phyloP scores from a whole-genome alignment of 2,113 vertebrate species.

The Montifringilla adamsi region DNA sequence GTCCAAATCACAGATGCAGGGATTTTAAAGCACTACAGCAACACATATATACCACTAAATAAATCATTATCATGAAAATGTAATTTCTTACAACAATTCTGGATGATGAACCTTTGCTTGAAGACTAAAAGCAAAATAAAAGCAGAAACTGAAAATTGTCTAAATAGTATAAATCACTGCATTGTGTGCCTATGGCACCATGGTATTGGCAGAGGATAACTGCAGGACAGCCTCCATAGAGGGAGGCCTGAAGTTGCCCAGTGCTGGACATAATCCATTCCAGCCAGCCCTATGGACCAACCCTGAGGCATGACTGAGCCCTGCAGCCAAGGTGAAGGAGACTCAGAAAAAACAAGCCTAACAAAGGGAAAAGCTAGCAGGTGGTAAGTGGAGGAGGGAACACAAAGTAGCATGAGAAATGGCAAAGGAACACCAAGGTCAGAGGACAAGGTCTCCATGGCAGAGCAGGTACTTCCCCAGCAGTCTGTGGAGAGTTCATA shows the following conservation, averaged over 20 bases:
- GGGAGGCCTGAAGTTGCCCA: neutral
- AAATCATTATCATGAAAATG: neutral
- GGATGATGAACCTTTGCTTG: neutral
- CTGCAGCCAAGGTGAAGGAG: neutral
- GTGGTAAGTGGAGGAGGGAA: neutral
- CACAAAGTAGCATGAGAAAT: neutral
- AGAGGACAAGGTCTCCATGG: neutral
- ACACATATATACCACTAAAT: neutral
- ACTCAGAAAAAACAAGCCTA: neutral
- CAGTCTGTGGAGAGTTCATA: neutral
- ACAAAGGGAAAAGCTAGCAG: neutral
- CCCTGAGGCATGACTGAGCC: neutral
- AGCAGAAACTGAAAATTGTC: neutral
- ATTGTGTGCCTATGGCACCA: neutral
- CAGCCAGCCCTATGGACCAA: neutral
- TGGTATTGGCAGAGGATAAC: neutral
- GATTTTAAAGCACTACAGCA: constrained; percentile 11
- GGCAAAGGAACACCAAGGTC: neutral
- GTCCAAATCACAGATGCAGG: constrained; percentile 2
- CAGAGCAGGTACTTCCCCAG: neutral
- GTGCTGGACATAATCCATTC: neutral
- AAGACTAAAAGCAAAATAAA: neutral
- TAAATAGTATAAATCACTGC: neutral
- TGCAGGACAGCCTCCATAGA: neutral
- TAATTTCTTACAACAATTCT: neutral